A percentile compares a stretch with the other conserved stretches of the same genome.
These are phyloP conservation scores for Suillia variegata DNA, from an alignment of 2,888 invertebrate species.

Conservation along the genomic window DNA sequence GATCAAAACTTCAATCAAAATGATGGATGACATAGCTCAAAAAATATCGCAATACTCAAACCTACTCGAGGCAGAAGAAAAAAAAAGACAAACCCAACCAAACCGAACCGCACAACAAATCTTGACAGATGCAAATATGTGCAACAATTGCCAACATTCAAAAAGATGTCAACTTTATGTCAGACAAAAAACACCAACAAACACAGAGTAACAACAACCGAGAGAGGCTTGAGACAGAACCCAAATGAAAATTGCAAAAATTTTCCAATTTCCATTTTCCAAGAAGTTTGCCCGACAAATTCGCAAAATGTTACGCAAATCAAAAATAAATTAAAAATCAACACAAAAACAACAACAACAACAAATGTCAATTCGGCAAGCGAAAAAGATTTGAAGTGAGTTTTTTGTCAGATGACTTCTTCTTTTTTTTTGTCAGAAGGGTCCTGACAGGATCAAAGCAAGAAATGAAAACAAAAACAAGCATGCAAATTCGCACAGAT, in stretches of 20 bases:
- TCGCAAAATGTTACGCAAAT: constrained; percentile 32
- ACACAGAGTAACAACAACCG: no score
- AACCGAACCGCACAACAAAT: constrained; percentile 26
- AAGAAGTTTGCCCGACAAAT: neutral
- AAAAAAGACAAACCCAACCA: constrained; percentile 29
- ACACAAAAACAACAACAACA: constrained; percentile 37
- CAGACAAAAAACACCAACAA: no score
- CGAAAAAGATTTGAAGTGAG: constrained; percentile 36
- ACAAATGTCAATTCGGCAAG: constrained; percentile 39
- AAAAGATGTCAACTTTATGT: no score
- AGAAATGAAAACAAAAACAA: neutral
- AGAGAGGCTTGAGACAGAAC: constrained; percentile 23
- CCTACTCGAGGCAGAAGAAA: neutral
- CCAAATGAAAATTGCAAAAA: constrained; percentile 14
- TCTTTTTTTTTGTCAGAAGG: no score
- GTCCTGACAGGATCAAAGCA: neutral
- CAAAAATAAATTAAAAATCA: constrained; percentile 54
- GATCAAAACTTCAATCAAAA: constrained; percentile 49
- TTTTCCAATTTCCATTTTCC: no score
- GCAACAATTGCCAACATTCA: constrained; percentile 24
- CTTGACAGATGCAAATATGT: constrained; percentile 23
- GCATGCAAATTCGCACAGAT: neutral
- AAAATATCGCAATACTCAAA: constrained; percentile 32
- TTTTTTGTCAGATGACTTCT: neutral
- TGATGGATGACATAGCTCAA: constrained; percentile 50